A percentile compares a stretch with the other conserved stretches of the same genome.
These are phyloP conservation scores for Chrysolina americana DNA, from an alignment of 2,888 invertebrate genomes.

Conservation along the genomic window DNA sequence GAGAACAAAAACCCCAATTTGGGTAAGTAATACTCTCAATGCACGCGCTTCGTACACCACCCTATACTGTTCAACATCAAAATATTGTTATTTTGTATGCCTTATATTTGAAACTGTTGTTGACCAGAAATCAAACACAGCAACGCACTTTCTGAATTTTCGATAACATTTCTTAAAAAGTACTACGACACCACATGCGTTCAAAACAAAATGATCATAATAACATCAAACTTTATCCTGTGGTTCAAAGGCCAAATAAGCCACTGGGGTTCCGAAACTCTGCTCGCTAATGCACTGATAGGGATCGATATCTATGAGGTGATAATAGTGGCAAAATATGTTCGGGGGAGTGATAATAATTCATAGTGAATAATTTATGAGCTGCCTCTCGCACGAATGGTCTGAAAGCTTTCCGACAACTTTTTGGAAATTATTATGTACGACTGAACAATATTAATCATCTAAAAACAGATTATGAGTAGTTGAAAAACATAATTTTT, in stretches of 20 bases:
- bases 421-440: not conserved
- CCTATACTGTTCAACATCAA: no score
- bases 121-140: not conserved
- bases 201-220: not conserved
- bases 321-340: constrained; percentile 5
- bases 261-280: constrained; percentile 3
- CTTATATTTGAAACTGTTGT: not conserved
- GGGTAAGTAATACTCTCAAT: no score
- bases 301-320: constrained; percentile 16
- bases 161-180: not conserved
- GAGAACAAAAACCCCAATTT: no score
- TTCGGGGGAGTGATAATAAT: not conserved
- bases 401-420: constrained; percentile 1
- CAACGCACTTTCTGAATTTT: not conserved
- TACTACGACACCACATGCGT: not conserved
- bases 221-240: constrained; percentile 1
- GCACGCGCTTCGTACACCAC: no score
- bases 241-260: constrained; percentile 9
- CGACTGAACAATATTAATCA: not conserved
- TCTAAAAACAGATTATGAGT: not conserved
- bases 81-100: no score
- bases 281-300: constrained; percentile 8
- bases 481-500: not conserved
- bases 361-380: constrained; percentile 2
- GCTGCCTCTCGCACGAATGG: not conserved